Evolutionary conservation across 2,113 vertebrate genomes (phyloP).

Genomic region (Sarotherodon lohbergeri): DNA sequence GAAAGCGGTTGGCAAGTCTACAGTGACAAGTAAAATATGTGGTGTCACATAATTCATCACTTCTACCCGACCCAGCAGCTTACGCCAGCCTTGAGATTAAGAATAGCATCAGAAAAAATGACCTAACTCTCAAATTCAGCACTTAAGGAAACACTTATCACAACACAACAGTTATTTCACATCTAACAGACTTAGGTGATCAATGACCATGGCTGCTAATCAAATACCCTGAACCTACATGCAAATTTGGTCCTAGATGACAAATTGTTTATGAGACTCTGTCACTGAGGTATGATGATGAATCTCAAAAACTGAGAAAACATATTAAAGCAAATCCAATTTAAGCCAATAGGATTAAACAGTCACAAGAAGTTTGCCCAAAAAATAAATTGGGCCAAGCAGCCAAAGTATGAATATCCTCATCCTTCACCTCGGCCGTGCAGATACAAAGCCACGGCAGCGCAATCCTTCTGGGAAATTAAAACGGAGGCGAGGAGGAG

Average conservation of each 20-base stretch:
- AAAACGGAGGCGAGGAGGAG: constrained; percentile 44
- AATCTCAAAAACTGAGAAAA: not conserved
- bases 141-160: not conserved
- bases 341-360: not conserved
- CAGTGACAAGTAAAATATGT: not conserved
- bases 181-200: not conserved
- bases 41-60: not conserved
- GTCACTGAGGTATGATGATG: not conserved
- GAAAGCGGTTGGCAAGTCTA: not conserved
- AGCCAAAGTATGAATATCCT: constrained; percentile 24
- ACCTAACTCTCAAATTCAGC: not conserved
- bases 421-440: constrained; percentile 49
- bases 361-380: not conserved
- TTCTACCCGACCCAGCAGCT: not conserved
- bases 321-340: constrained; percentile 1
- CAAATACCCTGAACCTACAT: not conserved
- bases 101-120: not conserved
- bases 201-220: not conserved
- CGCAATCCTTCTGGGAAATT: constrained; percentile 61
- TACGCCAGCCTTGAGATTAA: not conserved
- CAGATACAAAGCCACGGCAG: constrained; percentile 12
- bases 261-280: not conserved
- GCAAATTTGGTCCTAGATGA: not conserved
- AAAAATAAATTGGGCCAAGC: constrained; percentile 44
- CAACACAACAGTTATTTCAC: not conserved